These are phyloP conservation scores for Ischnura elegans DNA, from an alignment of 2,888 invertebrate species.

Conservation along the genomic window DNA sequence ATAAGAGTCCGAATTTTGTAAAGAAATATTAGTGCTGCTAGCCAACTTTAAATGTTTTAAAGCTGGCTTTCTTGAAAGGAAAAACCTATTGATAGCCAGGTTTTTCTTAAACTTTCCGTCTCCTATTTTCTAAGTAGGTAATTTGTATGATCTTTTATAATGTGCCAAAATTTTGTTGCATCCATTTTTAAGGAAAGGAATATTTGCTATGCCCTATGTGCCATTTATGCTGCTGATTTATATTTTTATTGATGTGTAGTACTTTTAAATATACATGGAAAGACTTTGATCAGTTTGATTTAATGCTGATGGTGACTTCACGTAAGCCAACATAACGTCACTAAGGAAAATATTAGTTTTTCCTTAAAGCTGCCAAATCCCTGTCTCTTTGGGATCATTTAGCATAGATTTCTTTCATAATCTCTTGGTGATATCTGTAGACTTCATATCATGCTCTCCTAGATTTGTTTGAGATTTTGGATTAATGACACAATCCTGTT, in stretches of 20 bases:
- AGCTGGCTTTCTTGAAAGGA: not conserved
- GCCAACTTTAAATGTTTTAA: not conserved
- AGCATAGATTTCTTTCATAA: no score
- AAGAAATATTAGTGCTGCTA: not conserved
- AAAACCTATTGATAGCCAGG: not conserved
- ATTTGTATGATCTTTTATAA: not conserved
- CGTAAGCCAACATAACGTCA: no score
- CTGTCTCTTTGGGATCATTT: no score
- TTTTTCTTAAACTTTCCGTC: not conserved
- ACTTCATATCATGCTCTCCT: no score
- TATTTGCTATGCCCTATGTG: not conserved
- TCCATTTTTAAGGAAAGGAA: not conserved
- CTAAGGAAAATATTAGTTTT: no score
- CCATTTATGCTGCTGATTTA: not conserved
- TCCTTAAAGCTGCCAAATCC: no score
- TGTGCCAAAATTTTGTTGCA: slow-evolving; percentile 5
- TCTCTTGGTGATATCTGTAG: no score
- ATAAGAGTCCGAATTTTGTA: not conserved
- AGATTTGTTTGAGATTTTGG: no score
- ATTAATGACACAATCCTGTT: no score
- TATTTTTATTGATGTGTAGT: not conserved
- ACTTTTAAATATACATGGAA: not conserved
- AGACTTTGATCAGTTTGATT: not conserved
- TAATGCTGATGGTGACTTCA: no score
- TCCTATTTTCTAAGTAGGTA: not conserved